Percentiles rank a stretch among this genome's conserved stretches.
These are phyloP conservation scores for Tokudaia tokunoshimensis DNA, from an alignment of 2,797 vertebrate species.

Conservation along the genomic window DNA sequence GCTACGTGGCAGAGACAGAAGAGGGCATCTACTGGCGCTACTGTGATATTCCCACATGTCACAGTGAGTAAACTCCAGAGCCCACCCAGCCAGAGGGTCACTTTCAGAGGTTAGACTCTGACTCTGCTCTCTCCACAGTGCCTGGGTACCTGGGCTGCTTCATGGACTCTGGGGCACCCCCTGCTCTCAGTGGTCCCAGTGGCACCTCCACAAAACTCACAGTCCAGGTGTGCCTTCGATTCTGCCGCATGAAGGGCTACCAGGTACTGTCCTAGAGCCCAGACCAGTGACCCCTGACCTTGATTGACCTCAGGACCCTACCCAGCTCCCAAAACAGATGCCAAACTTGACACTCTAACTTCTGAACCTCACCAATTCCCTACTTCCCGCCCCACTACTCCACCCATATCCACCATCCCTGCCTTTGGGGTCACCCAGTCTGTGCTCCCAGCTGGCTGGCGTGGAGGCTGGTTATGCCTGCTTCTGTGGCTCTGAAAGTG, in stretches of 20 bases:
- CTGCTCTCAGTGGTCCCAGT: constrained; percentile 85
- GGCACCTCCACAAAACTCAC: constrained; percentile 88
- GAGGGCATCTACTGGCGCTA: constrained; percentile 89
- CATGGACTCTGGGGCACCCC: constrained; percentile 85
- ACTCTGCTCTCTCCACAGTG: constrained; percentile 76
- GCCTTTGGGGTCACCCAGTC: constrained; percentile 61
- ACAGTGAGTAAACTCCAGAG: constrained; percentile 81
- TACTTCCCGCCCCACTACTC: neutral
- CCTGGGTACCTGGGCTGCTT: constrained; percentile 88
- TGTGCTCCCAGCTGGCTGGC: constrained; percentile 84
- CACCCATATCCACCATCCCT: neutral
- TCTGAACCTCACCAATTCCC: neutral
- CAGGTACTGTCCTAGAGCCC: constrained; percentile 77
- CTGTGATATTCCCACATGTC: constrained; percentile 87
- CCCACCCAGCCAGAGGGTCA: neutral
- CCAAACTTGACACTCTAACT: neutral
- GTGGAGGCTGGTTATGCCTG: constrained; percentile 89
- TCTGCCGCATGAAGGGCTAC: constrained; percentile 86
- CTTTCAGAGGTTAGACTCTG: neutral
- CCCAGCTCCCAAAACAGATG: neutral
- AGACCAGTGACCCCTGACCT: neutral
- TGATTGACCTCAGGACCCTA: neutral
- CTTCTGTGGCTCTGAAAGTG: constrained; percentile 86
- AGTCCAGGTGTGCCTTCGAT: constrained; percentile 87
- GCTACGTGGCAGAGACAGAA: constrained; percentile 86